Base-by-base conservation (phyloP, 2,888 invertebrate species). In the Deilephila elpenor region DNA sequence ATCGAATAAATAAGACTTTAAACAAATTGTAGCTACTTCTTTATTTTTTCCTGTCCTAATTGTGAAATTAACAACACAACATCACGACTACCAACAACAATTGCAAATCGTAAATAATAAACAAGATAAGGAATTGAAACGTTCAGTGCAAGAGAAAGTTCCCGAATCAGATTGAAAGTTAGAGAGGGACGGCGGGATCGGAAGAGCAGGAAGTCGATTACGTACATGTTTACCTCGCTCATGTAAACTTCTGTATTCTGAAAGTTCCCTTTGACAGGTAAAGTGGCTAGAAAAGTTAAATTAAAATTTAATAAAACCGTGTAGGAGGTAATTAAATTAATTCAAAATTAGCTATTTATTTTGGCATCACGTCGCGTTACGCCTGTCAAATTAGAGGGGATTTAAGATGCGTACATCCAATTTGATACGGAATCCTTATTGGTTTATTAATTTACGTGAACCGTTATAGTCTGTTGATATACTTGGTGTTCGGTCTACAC, bases 261-360 rank as follows among this genome's bases (percentile, higher is more conserved):
- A 20, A 78, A 73, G 76, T 76, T 71, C n/a, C 51, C 71, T 74
- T 78, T 75, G 74, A 74, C 72, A 76, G 59, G 72, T 74, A 61
- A 72, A 20, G 25, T 56, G 17, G 70, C 59, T 67, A 73, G 37
- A 75, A 73, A 71, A 74, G 67, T 73, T 73, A 59, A 59, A 59
- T 71, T 60, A 67, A 67, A 71, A 73, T 72, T 71, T 75, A 37
- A 72, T 73, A 8, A 34, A 71, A 53, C 51, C 61, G 56, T 59
- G 61, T 5, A 37, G 25, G 71, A 25, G 71, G 73, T 73, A 75
- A 17, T 51, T 77, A 73, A 73, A 75, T 77, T 74, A 6, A 73
- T 74, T 75, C 72, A 5, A 56, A 59, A 56, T 67, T 34, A 64
- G 25, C 8, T 72, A 59, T 67, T 67, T 59, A 72, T 73, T 29